phyloP scores from a whole-genome alignment of 2,797 vertebrate genomes.

The Aythya fuligula region DNA sequence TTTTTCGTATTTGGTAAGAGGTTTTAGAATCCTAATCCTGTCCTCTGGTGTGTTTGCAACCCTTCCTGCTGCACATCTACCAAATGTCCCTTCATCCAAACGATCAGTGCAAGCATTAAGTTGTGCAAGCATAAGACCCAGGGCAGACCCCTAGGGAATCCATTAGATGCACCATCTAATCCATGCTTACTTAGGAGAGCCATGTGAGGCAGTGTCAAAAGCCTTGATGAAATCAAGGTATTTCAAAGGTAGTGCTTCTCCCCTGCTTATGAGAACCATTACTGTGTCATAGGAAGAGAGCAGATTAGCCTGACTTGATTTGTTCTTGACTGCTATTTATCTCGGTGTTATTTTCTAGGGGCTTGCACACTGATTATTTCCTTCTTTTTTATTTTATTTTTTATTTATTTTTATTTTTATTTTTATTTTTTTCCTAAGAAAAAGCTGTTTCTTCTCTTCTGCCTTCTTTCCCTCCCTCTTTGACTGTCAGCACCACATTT shows the following conservation, averaged over 20 bases:
- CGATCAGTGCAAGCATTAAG: neutral
- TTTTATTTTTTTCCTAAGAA: neutral
- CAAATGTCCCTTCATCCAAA: neutral
- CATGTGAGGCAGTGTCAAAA: neutral
- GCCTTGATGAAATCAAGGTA: neutral
- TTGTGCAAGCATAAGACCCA: neutral
- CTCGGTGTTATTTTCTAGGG: neutral
- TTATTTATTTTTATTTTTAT: neutral
- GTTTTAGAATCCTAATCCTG: neutral
- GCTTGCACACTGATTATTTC: neutral
- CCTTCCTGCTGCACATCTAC: neutral
- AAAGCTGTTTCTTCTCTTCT: neutral
- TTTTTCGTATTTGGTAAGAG: neutral
- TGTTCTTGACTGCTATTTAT: neutral
- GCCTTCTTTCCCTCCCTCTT: neutral
- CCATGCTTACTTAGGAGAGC: accelerated
- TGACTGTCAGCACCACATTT: neutral
- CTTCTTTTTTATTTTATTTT: neutral
- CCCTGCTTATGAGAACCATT: neutral
- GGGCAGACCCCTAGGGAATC: neutral
- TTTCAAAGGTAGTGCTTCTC: neutral
- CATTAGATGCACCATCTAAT: neutral
- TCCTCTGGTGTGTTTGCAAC: neutral
- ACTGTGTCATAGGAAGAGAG: neutral
- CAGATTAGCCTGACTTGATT: neutral